Evolutionary conservation across 2,797 vertebrate genomes (phyloP), one percentile per base, ranked within the genome.

Genomic region (Sebastolobus alascanus): DNA sequence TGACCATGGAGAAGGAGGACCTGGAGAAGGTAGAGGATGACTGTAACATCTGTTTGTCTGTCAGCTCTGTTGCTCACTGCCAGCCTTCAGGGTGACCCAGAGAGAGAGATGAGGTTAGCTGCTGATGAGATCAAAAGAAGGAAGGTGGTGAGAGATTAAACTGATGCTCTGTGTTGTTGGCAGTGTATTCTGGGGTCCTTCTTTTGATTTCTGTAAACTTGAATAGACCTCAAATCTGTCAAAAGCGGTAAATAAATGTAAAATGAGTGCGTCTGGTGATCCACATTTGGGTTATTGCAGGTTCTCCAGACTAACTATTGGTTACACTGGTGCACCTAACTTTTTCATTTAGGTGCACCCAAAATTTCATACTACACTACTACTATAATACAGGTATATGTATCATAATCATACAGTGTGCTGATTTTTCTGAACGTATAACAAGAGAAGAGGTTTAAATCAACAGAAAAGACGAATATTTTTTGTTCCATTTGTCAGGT

Each of bases 1-100:
- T 98, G 89, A 92, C 89, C 61, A 97, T 99, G 96, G 94, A 95
- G 77, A 93, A 96, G 90, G 95, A 96, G 27, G 98, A 99, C 66
- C 92, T 99, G 88, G 91, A 93, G 86, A 94, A 98, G 96, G 98
- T 97, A 93, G 85, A 92, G 37, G 35, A 52, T 77, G n/a, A 73
- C 58, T 27, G 35, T 52, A 79, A 71, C n/a, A 40, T 73, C 75
- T 84, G 56, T 84, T 22, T 63, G 61, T 83, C 66, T 80, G 64
- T 84, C 73, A 82, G 64, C 70, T 87, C 37, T 38, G 7, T 56
- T n/a, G 20, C 73, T 65, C 54, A 1, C 25, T 72, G 59, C 20
- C 54, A 70, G 65, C n/a, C 37, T 72, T 68, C 50, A 60, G 13
- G 46, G 14, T 75, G 80, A 90, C 71, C 65, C 73, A 67, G 75